Evolutionary conservation across 2,797 vertebrate genomes (phyloP), one percentile per base, ranked within the genome.

Genomic region (Moxostoma hubbsi): DNA sequence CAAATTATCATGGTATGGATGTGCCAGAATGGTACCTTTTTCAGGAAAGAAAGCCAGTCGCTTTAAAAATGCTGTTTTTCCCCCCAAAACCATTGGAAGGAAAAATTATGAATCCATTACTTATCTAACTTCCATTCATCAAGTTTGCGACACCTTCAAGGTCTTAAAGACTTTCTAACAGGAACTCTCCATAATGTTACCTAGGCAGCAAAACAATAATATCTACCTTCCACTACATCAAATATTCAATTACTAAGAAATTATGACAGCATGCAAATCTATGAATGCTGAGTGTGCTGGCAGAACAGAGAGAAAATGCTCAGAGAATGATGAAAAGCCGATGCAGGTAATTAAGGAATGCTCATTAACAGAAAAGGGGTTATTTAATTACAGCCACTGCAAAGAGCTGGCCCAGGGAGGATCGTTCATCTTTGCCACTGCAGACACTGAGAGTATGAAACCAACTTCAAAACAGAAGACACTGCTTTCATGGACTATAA

Each of bases 341-440:
- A 63, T n/a, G 58, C 59, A 50, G 64, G 69, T 84, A 76, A 85
- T 76, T 77, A 82, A 75, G 49, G 54, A 66, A 55, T 54, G 77
- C 65, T 82, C 83, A 83, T 83, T 78, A 80, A 73, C 63, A 73
- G 69, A 68, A 36, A 36, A 81, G 71, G 65, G 71, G 67, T 76
- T 77, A 71, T 80, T 79, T 79, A 79, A 83, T 85, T 72, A 81
- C 68, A 80, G 61, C 49, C 73, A 69, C 65, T 70, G 65, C 62
- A 53, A 45, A 13, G 24, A 61, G 16, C 43, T 24, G 67, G 4
- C 10, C 51, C 12, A 11, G 4, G 6, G 73, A 51, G 62, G 55
- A 53, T 79, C 18, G 58, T 84, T 57, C 36, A 67, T 83, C 55
- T 77, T 54, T 13, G 7, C 47, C 67, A 71, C 16, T 10, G 58